phyloP scores from a whole-genome alignment of 2,113 vertebrate species.

The Sinocyclocheilus maitianheensis region DNA sequence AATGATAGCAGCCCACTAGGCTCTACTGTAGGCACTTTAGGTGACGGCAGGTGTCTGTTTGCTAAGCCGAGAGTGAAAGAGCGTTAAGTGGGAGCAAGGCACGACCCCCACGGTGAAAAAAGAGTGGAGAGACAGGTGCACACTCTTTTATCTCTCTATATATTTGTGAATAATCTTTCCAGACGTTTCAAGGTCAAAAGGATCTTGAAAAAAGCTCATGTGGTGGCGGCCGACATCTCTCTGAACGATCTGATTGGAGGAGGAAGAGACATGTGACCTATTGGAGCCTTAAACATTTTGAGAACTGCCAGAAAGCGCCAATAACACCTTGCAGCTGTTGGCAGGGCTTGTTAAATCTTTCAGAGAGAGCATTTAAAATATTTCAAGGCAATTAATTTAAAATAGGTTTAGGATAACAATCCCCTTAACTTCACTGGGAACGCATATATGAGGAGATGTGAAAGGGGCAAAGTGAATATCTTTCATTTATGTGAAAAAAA shows the following conservation, averaged over 20 bases:
- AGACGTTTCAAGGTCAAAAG: slow-evolving; percentile 33
- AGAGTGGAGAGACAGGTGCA: slow-evolving; percentile 30
- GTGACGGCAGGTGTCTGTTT: slow-evolving; percentile 42
- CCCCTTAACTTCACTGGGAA: slow-evolving; percentile 36
- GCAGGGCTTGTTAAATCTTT: slow-evolving; percentile 58
- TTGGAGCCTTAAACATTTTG: slow-evolving; percentile 21
- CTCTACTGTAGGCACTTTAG: slow-evolving; percentile 16
- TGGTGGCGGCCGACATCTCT: background rate
- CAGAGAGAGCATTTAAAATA: slow-evolving; percentile 54
- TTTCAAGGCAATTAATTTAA: slow-evolving; percentile 64
- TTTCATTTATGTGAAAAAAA: slow-evolving; percentile 63
- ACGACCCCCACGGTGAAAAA: slow-evolving; percentile 10
- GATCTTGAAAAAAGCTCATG: background rate
- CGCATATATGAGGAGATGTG: slow-evolving; percentile 26
- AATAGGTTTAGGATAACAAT: slow-evolving; percentile 60
- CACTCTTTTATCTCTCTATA: slow-evolving; percentile 26
- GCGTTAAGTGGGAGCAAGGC: background rate
- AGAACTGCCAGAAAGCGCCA: slow-evolving; percentile 3
- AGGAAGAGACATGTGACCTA: slow-evolving; percentile 2
- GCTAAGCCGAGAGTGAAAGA: slow-evolving; percentile 24
- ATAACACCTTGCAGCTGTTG: slow-evolving; percentile 55
- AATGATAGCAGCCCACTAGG: slow-evolving; percentile 1
- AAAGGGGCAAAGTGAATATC: slow-evolving; percentile 27
- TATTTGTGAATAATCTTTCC: background rate
- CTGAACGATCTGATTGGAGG: background rate